Percentiles rank a stretch among this genome's conserved stretches.
Evolutionary conservation across 2,113 vertebrate genomes (phyloP).

Genomic region (Bubo scandiacus): DNA sequence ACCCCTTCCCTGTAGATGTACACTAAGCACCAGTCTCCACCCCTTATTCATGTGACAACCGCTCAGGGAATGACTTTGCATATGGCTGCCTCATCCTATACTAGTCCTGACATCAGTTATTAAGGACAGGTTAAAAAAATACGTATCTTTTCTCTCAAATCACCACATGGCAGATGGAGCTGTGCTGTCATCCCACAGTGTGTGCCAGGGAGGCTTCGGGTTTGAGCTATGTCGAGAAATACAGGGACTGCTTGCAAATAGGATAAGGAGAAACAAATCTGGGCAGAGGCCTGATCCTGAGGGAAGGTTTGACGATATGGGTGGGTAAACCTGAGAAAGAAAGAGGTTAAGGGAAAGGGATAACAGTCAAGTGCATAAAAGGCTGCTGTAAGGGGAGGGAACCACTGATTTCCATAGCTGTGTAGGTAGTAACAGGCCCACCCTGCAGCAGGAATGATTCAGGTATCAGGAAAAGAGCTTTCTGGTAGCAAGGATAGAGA

Average conservation of each 20-base stretch:
- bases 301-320: background rate
- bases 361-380: background rate
- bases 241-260: background rate
- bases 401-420: background rate
- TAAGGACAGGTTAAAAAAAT: background rate
- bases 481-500: background rate
- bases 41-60: background rate
- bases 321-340: background rate
- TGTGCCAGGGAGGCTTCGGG: background rate
- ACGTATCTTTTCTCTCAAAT: fast-evolving
- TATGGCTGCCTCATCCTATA: background rate
- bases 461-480: background rate
- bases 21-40: background rate
- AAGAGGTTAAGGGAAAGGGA: background rate
- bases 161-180: background rate
- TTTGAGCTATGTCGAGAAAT: background rate
- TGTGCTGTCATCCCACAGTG: background rate
- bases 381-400: background rate
- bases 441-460: background rate
- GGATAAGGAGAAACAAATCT: background rate
- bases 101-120: background rate
- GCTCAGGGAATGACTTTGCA: background rate
- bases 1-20: background rate
- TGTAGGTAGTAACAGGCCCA: fast-evolving
- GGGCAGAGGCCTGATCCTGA: background rate